Evolutionary conservation across 1,140 invertebrate genomes (phyloP), one percentile per base, ranked within the genome.

Genomic region (Orchesella cincta): DNA sequence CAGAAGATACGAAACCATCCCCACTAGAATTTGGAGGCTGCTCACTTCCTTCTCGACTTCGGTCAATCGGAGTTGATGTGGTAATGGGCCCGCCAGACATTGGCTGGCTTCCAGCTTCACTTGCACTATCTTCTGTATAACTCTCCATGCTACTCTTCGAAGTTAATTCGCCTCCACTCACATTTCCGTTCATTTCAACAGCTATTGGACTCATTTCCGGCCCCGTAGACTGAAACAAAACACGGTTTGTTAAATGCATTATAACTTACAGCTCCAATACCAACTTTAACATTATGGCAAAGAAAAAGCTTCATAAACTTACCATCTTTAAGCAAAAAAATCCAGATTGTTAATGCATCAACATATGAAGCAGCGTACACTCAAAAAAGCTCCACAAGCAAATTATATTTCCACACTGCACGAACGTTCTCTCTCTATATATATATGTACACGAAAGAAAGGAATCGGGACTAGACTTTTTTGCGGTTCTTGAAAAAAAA

Each of bases 1-100:
- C 87, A 78, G 76, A 1, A 18, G 71, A 46, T 33, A 31, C 67
- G 18, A 31, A 31, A 2, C 67, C 67, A 46, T 51, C 36, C 28
- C 34, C 71, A 8, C 20, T n/a, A 3, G 33, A n/a, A 26, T n/a
- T 46, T 3, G 34, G 18, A 14, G 71, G 71, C 28, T 73, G 71
- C 35, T 73, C 71, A 46, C 39, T 28, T 5, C 36, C 36, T 16
- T 73, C 71, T 14, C 34, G 18, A 29, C 71, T 73, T 51, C 71
- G 71, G 36, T 73, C 71, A 73, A 73, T 73, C 23, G 71, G 71
- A 23, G 71, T 73, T 26, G 71, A 73, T 28, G 71, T 73, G 26
- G 62, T 67, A 73, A 73, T 73, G 36, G 71, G 34, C 36, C 62
- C 33, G 14, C 26, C 62, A 67, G 62, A 67, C 62, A 29, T 67